Conservation (phyloP, 2,797 vertebrate genomes). For the Pangasius krempfi region DNA sequence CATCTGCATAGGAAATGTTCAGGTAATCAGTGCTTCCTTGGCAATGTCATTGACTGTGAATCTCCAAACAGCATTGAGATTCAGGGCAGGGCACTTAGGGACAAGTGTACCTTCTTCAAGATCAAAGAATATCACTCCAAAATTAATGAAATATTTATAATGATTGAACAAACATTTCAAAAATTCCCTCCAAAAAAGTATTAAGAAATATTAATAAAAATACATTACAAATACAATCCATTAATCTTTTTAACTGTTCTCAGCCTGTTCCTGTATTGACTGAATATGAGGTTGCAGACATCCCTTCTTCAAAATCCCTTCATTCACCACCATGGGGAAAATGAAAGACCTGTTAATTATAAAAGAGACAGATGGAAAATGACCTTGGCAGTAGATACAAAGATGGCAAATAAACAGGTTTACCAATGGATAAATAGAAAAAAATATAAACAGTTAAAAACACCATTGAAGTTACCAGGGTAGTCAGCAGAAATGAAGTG, state of each 20-base stretch:
- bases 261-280: neutral
- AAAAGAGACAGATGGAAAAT: slow-evolving; percentile 7
- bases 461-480: neutral
- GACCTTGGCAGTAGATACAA: neutral
- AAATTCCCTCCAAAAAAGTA: neutral
- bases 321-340: neutral
- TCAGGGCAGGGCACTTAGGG: too few species aligned
- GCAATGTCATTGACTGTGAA: neutral
- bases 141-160: neutral
- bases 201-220: neutral
- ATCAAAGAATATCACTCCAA: neutral
- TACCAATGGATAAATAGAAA: neutral
- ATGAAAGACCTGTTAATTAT: neutral
- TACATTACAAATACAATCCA: neutral
- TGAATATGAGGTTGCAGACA: neutral
- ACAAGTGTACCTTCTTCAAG: neutral
- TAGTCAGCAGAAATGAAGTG: neutral
- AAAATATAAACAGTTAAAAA: neutral
- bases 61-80: neutral
- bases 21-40: neutral
- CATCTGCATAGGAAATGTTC: neutral
- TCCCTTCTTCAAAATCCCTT: neutral
- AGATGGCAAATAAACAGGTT: neutral
- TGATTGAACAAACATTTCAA: neutral
- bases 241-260: neutral